Percentiles rank a stretch among this genome's conserved stretches.
Conservation (phyloP, 2,113 vertebrate genomes). For the Spea bombifrons region DNA sequence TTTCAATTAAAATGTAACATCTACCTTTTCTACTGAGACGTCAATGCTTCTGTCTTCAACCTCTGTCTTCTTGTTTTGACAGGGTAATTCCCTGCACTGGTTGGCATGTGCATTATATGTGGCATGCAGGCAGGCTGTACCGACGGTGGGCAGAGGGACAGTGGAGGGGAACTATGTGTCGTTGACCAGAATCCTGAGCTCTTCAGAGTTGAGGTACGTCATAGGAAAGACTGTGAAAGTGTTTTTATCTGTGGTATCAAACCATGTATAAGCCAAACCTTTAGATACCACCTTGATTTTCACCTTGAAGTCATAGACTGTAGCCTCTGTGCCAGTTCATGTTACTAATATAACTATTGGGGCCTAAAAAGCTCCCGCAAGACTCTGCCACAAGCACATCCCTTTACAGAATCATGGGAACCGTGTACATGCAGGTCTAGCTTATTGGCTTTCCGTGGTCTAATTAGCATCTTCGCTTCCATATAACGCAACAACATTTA, state of each 20-base stretch:
- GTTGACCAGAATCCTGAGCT: conserved; percentile 83
- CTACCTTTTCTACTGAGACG: too few species aligned
- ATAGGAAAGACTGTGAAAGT: not conserved
- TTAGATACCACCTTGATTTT: too few species aligned
- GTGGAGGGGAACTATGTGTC: conserved; percentile 91
- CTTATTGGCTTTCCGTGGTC: too few species aligned
- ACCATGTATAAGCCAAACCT: too few species aligned
- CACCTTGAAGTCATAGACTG: too few species aligned
- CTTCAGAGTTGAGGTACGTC: conserved; percentile 83
- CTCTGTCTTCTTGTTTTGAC: conserved; percentile 50
- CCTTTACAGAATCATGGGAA: too few species aligned
- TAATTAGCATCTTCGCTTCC: too few species aligned
- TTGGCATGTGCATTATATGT: conserved; percentile 89
- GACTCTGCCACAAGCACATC: not conserved
- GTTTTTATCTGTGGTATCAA: not conserved
- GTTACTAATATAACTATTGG: not conserved
- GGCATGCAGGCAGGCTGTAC: conserved; percentile 85
- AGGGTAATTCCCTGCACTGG: conserved; percentile 94
- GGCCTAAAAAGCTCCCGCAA: not conserved
- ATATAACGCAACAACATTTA: too few species aligned
- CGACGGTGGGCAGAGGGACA: conserved; percentile 83
- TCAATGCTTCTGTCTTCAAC: too few species aligned
- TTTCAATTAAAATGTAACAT: too few species aligned
- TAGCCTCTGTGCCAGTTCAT: not conserved
- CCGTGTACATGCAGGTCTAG: too few species aligned